A percentile compares a stretch with the other conserved stretches of the same genome.
Conservation (phyloP, 2,113 vertebrate genomes). For the Solenodon paradoxus region DNA sequence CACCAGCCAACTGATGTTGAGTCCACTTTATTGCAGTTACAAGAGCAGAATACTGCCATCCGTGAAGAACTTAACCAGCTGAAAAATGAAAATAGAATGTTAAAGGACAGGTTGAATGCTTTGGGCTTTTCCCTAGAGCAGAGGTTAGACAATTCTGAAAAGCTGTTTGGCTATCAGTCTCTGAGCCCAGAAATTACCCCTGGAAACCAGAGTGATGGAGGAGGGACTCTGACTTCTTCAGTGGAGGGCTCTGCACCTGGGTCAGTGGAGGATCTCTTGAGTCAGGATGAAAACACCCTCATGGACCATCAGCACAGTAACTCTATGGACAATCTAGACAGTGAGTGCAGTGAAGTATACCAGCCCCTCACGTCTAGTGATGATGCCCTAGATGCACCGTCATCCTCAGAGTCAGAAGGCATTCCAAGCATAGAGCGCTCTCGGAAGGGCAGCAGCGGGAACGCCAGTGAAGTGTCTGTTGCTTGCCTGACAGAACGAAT, state of each 20-base stretch:
- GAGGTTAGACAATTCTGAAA: constrained; percentile 90
- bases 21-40: constrained; percentile 90
- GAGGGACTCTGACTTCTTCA: constrained; percentile 91
- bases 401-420: constrained; percentile 92
- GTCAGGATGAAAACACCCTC: constrained; percentile 87
- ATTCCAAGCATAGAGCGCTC: constrained; percentile 89
- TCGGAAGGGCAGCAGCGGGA: constrained; percentile 91
- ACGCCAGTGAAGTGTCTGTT: constrained; percentile 92
- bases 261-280: constrained; percentile 94
- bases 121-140: constrained; percentile 96
- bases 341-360: constrained; percentile 96
- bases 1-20: constrained; percentile 91
- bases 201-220: constrained; percentile 89
- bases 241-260: constrained; percentile 94
- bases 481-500: constrained; percentile 95
- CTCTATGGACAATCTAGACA: constrained; percentile 95
- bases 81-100: constrained; percentile 96
- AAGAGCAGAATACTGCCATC: constrained; percentile 94
- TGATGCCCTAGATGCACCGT: constrained; percentile 94
- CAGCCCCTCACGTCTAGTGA: constrained; percentile 95
- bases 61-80: constrained; percentile 92
- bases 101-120: constrained; percentile 94
- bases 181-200: constrained; percentile 88
- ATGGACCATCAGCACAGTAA: constrained; percentile 92
- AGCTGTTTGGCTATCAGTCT: constrained; percentile 90